These are phyloP conservation scores for Entomobrya multifasciata DNA, from an alignment of 2,888 invertebrate genomes.

Conservation along the genomic window DNA sequence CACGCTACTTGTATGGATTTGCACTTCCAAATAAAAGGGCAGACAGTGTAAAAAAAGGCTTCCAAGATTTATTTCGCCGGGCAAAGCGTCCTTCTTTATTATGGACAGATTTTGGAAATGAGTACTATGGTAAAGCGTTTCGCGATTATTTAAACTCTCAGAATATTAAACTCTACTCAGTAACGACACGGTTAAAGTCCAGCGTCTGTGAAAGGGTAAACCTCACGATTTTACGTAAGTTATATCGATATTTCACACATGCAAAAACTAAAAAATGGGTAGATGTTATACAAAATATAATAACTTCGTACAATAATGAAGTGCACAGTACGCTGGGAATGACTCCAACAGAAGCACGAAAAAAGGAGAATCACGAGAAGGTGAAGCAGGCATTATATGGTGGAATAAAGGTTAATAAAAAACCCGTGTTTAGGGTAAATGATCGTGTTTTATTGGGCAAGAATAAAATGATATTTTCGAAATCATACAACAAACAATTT, in stretches of 20 bases:
- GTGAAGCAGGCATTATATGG: background rate
- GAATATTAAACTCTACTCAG: background rate
- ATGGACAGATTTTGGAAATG: background rate
- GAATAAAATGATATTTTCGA: background rate
- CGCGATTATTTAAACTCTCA: background rate
- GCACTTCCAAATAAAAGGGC: background rate
- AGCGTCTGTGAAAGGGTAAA: constrained; percentile 2
- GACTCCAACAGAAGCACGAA: background rate
- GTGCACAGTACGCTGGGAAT: background rate
- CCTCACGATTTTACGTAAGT: background rate
- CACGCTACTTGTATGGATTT: background rate
- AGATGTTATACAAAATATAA: background rate
- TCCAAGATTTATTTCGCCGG: background rate
- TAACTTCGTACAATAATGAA: background rate
- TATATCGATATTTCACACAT: background rate
- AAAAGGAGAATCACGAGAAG: background rate
- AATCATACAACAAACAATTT: background rate
- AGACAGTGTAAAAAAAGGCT: background rate
- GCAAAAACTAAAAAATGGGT: background rate
- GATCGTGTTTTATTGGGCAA: background rate
- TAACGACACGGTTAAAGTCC: background rate
- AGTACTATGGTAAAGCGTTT: background rate
- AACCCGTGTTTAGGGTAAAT: background rate
- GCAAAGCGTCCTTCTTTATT: background rate
- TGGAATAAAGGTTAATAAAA: background rate